These are phyloP conservation scores for Oryzias celebensis DNA, from an alignment of 2,113 vertebrate genomes.

Conservation along the genomic window DNA sequence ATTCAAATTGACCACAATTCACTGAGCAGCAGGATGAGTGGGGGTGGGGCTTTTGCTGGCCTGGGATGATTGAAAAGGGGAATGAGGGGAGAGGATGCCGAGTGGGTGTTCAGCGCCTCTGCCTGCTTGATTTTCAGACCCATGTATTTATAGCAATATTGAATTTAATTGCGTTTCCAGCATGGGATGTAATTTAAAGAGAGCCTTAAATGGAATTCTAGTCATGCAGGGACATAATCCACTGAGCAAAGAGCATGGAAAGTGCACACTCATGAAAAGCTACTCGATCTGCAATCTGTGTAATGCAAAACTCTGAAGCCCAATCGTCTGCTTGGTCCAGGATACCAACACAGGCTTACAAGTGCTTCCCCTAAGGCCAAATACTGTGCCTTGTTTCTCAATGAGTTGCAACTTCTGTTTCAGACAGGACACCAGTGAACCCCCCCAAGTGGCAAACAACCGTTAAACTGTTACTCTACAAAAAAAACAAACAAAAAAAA, in stretches of 20 bases:
- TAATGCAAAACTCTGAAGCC: constrained; percentile 29
- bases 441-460: constrained; percentile 21
- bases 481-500: neutral
- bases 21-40: constrained; percentile 1
- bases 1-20: constrained; percentile 62
- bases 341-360: constrained; percentile 24
- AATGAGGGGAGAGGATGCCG: constrained; percentile 9
- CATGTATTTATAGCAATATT: constrained; percentile 64
- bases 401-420: constrained; percentile 10
- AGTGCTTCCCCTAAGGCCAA: constrained; percentile 33
- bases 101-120: constrained; percentile 31
- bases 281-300: constrained; percentile 23
- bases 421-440: neutral
- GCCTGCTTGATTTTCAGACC: constrained; percentile 35
- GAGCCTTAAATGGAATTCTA: constrained; percentile 49
- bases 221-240: constrained; percentile 41
- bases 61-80: constrained; percentile 41
- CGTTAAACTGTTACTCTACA: constrained; percentile 17
- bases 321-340: constrained; percentile 20
- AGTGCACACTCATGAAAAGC: constrained; percentile 46
- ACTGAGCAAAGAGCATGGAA: constrained; percentile 37
- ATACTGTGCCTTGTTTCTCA: constrained; percentile 24
- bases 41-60: constrained; percentile 18
- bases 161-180: constrained; percentile 61
- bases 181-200: constrained; percentile 50